Evolutionary conservation across 2,113 vertebrate genomes (phyloP), one percentile per base, ranked within the genome.

Genomic region (Corythoichthys haematopterus): DNA sequence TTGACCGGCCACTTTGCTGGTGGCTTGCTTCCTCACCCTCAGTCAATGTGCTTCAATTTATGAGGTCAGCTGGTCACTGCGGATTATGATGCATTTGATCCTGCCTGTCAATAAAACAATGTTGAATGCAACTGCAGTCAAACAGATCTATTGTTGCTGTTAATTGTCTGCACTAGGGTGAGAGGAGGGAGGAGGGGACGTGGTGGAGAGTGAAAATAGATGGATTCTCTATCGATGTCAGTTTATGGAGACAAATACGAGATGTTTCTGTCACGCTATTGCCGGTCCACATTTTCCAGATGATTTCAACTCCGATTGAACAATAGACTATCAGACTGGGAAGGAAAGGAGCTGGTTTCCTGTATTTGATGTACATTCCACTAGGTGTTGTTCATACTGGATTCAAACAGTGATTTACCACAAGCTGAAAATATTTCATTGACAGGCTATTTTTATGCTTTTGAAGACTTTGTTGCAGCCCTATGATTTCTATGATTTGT

Each of bases 41-140:
- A 46, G 66, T 86, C 78, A 40, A 79, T 83, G 47, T n/a, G 58
- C 65, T 36, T 78, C 65, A 78, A 70, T 85, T 76, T 69, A 63
- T 38, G 53, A 69, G 79, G 79, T 81, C 74, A 72, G 55, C 11
- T 35, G 28, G 75, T 78, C 68, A 76, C 64, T 77, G 38, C 35
- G 64, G 82, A 82, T 84, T 80, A 86, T 86, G 80, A 85, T 68
- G 77, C 20, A 64, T 79, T 81, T 82, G 71, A 84, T 80, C 60
- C 79, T 14, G 60, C 55, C 47, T 76, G 78, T 85, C 82, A 77
- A 84, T 82, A 78, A 80, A 74, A 76, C 63, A 70, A 37, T 1
- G 11, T 45, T 71, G 65, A 47, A 16, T 60, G 74, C 66, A 60
- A 79, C 70, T 53, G 61, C 66, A 66, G 50, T 69, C 12, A 9